Evolutionary conservation across 2,113 vertebrate species (phyloP).

Genomic region (Megalops atlanticus): DNA sequence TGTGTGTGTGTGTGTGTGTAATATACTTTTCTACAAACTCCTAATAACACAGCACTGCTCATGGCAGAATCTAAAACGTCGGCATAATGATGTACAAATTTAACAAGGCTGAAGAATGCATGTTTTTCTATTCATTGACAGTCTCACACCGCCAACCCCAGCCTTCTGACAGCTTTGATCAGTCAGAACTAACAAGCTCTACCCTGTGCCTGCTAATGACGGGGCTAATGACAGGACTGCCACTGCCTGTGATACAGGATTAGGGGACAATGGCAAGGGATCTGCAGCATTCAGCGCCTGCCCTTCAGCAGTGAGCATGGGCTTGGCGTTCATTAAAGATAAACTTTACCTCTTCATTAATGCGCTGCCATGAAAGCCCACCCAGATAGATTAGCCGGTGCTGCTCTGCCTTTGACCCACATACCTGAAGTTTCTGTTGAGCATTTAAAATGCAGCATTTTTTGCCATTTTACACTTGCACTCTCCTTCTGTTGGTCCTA

Average conservation of each 20-base stretch:
- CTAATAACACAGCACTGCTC: not conserved
- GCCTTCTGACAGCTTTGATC: slow-evolving; percentile 34
- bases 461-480: too few relatives aligned
- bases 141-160: not conserved
- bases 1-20: not conserved
- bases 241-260: slow-evolving; percentile 31
- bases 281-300: not conserved
- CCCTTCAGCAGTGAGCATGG: not conserved
- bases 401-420: too few relatives aligned
- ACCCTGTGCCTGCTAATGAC: slow-evolving; percentile 22
- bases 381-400: too few relatives aligned
- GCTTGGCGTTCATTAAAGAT: too few relatives aligned
- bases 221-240: not conserved
- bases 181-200: slow-evolving; percentile 32
- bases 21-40: not conserved
- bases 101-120: not conserved
- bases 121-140: not conserved
- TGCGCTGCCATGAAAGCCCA: too few relatives aligned
- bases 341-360: too few relatives aligned
- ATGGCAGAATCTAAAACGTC: not conserved
- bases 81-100: not conserved
- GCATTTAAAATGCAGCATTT: too few relatives aligned
- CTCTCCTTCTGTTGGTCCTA: not conserved
- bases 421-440: too few relatives aligned
- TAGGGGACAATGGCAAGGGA: slow-evolving; percentile 23